phyloP scores from a whole-genome alignment of 2,113 vertebrate species.

The Eublepharis macularius region DNA sequence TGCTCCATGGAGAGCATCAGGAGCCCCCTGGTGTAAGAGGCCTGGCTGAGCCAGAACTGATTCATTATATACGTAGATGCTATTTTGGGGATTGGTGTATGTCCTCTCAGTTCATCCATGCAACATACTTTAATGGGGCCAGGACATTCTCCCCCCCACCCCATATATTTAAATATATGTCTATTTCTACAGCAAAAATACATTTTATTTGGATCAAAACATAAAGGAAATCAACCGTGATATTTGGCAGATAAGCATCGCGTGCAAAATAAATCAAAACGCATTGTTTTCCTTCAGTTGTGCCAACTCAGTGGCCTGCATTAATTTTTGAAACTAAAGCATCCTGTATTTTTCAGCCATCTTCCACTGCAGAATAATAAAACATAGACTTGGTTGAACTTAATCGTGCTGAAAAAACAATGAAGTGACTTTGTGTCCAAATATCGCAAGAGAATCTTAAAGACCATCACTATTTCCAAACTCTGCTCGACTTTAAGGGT shows the following conservation, averaged over 20 bases:
- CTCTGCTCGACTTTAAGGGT: neutral
- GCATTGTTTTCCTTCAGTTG: neutral
- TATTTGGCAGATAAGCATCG: neutral
- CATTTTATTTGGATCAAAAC: neutral
- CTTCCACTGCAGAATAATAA: constrained; percentile 20
- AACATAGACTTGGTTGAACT: neutral
- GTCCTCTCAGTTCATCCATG: too few relatives aligned
- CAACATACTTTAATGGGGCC: neutral
- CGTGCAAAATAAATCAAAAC: neutral
- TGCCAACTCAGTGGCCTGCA: accelerated
- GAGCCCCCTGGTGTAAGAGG: too few relatives aligned
- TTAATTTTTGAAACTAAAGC: neutral
- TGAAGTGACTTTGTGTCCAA: neutral
- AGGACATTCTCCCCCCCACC: neutral
- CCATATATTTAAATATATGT: neutral
- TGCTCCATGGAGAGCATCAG: too few relatives aligned
- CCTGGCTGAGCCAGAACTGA: neutral
- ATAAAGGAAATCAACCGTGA: neutral
- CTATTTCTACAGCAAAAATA: neutral
- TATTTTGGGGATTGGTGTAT: neutral
- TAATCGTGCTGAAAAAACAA: neutral
- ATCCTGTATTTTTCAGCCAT: constrained; percentile 7
- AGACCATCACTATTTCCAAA: neutral
- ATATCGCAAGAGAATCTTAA: neutral
- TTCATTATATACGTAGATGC: neutral